Evolutionary conservation across 1,140 invertebrate species (phyloP).

Genomic region (Pseudomyrmex concolor): DNA sequence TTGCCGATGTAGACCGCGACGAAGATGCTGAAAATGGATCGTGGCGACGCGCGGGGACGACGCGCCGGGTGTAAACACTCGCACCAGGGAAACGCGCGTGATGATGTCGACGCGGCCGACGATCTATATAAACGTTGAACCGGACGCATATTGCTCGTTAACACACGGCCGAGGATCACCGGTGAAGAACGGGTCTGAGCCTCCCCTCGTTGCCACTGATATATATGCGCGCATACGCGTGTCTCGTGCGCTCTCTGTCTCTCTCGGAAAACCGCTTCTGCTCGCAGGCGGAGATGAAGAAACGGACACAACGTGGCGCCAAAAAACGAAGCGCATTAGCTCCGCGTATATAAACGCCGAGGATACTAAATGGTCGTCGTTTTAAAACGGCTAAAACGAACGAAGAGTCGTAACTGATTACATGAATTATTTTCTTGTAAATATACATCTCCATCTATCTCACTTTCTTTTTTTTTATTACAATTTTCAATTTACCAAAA

Average conservation of each 20-base stretch:
- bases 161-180: constrained; percentile 66
- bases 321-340: constrained; percentile 54
- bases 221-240: constrained; percentile 50
- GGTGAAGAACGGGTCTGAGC: constrained; percentile 60
- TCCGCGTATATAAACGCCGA: constrained; percentile 22
- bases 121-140: constrained; percentile 67
- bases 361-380: constrained; percentile 28
- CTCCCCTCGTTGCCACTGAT: constrained; percentile 63
- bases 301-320: constrained; percentile 39
- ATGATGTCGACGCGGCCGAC: constrained; percentile 45
- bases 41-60: constrained; percentile 21
- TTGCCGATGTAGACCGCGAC: neutral
- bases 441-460: constrained; percentile 20
- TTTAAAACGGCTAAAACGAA: constrained; percentile 4
- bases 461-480: neutral
- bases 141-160: constrained; percentile 69
- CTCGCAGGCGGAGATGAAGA: constrained; percentile 49
- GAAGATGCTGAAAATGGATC: constrained; percentile 55
- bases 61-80: constrained; percentile 49
- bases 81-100: constrained; percentile 40
- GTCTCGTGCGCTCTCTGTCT: constrained; percentile 11
- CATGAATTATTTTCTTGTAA: constrained; percentile 27
- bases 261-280: constrained; percentile 32
- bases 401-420: constrained; percentile 10
- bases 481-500: neutral